These are phyloP conservation scores for Chrysina gloriosa DNA, from an alignment of 2,888 invertebrate species.

Conservation along the genomic window DNA sequence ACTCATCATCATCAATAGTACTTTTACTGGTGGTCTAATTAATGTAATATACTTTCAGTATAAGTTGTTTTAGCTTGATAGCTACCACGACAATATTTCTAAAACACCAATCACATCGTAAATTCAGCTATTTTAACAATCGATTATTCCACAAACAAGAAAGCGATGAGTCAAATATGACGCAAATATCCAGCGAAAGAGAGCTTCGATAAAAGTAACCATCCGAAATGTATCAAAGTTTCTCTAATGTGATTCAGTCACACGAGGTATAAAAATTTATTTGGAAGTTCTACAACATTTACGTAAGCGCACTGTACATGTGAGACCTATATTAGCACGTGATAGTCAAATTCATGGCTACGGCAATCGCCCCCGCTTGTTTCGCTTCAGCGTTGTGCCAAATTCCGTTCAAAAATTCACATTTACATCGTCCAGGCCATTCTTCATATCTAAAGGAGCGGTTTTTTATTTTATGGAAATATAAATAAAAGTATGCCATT, in stretches of 20 bases:
- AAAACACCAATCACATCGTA: too few species aligned
- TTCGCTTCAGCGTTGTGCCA: not conserved
- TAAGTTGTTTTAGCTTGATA: too few species aligned
- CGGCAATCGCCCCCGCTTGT: conserved; percentile 4
- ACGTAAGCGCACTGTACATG: conserved; percentile 18
- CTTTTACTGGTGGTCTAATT: too few species aligned
- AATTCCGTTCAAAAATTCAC: conserved; percentile 9
- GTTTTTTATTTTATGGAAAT: not conserved
- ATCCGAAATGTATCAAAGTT: not conserved
- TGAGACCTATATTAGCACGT: conserved; percentile 20
- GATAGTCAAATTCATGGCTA: conserved; percentile 2
- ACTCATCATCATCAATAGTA: too few species aligned
- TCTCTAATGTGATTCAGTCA: not conserved
- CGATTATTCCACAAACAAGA: too few species aligned
- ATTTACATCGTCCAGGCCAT: not conserved
- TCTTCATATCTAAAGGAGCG: not conserved
- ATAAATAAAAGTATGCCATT: too few species aligned
- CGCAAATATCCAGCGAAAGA: not conserved
- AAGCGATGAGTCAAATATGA: too few species aligned
- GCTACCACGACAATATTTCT: too few species aligned
- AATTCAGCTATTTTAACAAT: too few species aligned
- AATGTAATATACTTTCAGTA: too few species aligned
- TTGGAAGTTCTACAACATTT: conserved; percentile 22
- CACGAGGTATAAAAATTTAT: not conserved
- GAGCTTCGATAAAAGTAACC: not conserved